Base-by-base conservation (phyloP, 2,113 vertebrate species). In the Menura novaehollandiae region DNA sequence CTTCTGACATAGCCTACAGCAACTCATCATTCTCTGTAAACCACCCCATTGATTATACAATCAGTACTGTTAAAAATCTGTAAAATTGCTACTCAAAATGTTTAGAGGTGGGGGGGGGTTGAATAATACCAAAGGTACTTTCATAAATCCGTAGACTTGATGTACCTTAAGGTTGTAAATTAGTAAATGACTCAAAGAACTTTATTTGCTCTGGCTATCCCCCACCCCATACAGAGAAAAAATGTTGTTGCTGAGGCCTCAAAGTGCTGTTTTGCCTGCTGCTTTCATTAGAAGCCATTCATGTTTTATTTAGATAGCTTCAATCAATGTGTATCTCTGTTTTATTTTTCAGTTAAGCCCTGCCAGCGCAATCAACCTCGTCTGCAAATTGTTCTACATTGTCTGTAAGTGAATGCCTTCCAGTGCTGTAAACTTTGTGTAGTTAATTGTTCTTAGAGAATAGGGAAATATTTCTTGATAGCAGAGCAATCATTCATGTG, bases 281-380 rank as follows among this genome's bases (percentile, higher is more conserved):
- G 62, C 82, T 96, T 91, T 94, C 81, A 88, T 93, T 94, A 95
- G 62, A 79, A 92, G 35, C 43, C 62, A 60, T 89, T 95, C 77
- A 91, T 85, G 89, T 84, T 95, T 96, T 95, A 94, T 95, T 94
- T 89, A 95, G 81, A 75, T 78, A 33, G 17, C 74, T 91, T 93
- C 80, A 97, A 82, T 91, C 81, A 89, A 81, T 89, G 81, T 64
- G 78, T 53, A 68, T 85, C 49, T 84, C 74, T 81, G 62, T 73
- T 95, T 94, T 91, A 89, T 85, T 92, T 96, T 82, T 95, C 95
- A 92, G 84, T 88, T 89, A 94, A 94, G 85, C 37, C 26, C 64
- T 94, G 77, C 77, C 81, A 93, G 53, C 0, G 1, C 89, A 93
- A 96, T 96, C 85, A 91, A 68, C 91, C 37, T 75, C 7, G 0